Percentiles rank a stretch among this genome's conserved stretches.
Evolutionary conservation across 2,113 vertebrate genomes (phyloP).

Genomic region (Symphodus melops): DNA sequence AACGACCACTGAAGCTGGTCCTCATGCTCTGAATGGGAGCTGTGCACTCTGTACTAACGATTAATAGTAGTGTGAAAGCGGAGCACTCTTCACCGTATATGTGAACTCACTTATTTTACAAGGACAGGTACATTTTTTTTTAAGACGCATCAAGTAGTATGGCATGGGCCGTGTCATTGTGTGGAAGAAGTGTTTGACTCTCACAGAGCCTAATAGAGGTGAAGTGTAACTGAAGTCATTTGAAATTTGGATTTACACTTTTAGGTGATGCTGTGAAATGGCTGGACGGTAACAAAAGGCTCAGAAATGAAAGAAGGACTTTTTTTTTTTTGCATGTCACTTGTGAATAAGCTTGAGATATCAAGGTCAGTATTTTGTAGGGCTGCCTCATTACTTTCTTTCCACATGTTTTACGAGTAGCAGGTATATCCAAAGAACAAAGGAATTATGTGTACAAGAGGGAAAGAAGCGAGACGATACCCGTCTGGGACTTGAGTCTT

Average conservation of each 20-base stretch:
- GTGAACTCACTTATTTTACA: no score
- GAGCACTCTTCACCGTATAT: background rate
- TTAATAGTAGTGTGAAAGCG: no score
- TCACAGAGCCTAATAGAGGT: constrained; percentile 67
- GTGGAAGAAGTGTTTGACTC: constrained; percentile 51
- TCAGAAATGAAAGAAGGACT: constrained; percentile 26
- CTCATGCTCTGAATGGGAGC: no score
- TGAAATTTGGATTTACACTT: constrained; percentile 23
- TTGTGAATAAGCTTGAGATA: background rate
- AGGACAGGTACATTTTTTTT: no score
- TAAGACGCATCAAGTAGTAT: constrained; percentile 13
- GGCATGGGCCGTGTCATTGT: constrained; percentile 40
- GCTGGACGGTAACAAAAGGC: constrained; percentile 46
- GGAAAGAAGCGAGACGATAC: constrained; percentile 21
- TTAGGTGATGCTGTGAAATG: constrained; percentile 32
- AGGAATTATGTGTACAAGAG: background rate
- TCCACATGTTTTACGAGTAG: constrained; percentile 8
- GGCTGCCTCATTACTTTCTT: background rate
- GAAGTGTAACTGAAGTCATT: constrained; percentile 57
- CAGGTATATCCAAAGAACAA: constrained; percentile 29
- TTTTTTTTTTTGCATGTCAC: background rate
- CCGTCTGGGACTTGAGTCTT: constrained; percentile 10
- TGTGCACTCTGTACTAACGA: no score
- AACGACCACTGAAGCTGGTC: no score
- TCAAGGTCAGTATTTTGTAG: constrained; percentile 4